phyloP scores from a whole-genome alignment of 2,888 invertebrate species.

The Argyresthia goedartella region DNA sequence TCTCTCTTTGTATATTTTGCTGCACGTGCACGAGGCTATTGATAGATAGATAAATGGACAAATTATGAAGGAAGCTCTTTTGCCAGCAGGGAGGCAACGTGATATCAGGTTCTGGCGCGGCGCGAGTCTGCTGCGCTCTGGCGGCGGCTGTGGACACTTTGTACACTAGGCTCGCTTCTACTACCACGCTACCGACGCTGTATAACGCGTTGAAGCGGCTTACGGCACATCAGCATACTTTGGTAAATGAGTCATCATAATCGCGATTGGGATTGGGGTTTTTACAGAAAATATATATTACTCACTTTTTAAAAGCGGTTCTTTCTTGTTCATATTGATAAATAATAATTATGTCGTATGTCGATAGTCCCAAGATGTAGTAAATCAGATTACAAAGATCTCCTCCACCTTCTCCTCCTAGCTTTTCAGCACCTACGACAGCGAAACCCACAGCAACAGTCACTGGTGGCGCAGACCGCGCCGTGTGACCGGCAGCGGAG shows the following conservation, averaged over 20 bases:
- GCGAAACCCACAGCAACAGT: constrained; percentile 38
- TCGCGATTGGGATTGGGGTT: too few relatives aligned
- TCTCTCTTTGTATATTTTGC: too few relatives aligned
- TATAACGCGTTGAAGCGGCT: constrained; percentile 84
- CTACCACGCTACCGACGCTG: constrained; percentile 87
- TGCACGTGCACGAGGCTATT: too few relatives aligned
- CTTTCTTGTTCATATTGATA: too few relatives aligned
- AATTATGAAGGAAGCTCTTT: neutral
- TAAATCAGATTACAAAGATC: too few relatives aligned
- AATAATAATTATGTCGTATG: too few relatives aligned
- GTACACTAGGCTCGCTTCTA: constrained; percentile 90
- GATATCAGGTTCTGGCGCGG: constrained; percentile 83
- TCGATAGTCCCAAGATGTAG: too few relatives aligned
- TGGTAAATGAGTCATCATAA: constrained; percentile 53
- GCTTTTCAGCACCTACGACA: constrained; percentile 47
- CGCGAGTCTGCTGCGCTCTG: constrained; percentile 90
- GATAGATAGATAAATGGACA: neutral
- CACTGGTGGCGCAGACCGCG: constrained; percentile 17
- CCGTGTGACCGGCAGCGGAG: constrained; percentile 22
- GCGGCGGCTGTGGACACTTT: constrained; percentile 92
- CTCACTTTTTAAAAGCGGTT: too few relatives aligned
- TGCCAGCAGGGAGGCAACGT: constrained; percentile 57
- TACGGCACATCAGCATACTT: constrained; percentile 87
- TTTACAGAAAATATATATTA: too few relatives aligned
- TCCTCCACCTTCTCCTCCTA: constrained; percentile 8